phyloP scores from a whole-genome alignment of 2,888 invertebrate genomes.

The Agapostemon virescens region DNA sequence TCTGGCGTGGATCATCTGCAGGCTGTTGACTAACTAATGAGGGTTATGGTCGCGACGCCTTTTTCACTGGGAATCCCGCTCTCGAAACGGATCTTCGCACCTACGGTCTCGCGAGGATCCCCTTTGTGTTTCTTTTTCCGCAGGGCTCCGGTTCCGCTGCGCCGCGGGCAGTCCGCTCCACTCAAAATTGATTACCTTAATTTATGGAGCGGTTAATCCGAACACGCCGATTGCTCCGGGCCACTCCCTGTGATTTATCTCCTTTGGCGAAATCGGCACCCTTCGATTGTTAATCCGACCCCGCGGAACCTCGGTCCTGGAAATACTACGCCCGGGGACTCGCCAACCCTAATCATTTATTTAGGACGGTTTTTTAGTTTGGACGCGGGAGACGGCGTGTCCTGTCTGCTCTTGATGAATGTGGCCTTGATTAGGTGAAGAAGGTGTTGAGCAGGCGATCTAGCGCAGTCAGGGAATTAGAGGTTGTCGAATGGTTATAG shows the following conservation, averaged over 20 bases:
- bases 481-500: not conserved
- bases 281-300: conserved; percentile 36
- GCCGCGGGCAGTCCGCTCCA: conserved; percentile 53
- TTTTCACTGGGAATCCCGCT: conserved; percentile 47
- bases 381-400: not conserved
- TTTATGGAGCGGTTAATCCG: conserved; percentile 60
- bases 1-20: conserved; percentile 46
- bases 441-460: not conserved
- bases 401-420: not conserved
- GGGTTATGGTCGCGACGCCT: conserved; percentile 54
- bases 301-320: not conserved
- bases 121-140: conserved; percentile 40
- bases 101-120: conserved; percentile 26
- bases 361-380: conserved; percentile 1
- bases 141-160: conserved; percentile 5
- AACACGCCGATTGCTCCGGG: conserved; percentile 46
- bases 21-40: conserved; percentile 62
- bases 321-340: not conserved
- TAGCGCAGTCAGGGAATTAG: not conserved
- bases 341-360: conserved; percentile 6
- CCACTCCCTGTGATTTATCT: conserved; percentile 51
- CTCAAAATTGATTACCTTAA: conserved; percentile 62
- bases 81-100: conserved; percentile 50
- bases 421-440: not conserved
- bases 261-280: conserved; percentile 29